A percentile compares a stretch with the other conserved stretches of the same genome.
phyloP scores from a whole-genome alignment of 1,140 invertebrate species.

The Megalopta genalis region DNA sequence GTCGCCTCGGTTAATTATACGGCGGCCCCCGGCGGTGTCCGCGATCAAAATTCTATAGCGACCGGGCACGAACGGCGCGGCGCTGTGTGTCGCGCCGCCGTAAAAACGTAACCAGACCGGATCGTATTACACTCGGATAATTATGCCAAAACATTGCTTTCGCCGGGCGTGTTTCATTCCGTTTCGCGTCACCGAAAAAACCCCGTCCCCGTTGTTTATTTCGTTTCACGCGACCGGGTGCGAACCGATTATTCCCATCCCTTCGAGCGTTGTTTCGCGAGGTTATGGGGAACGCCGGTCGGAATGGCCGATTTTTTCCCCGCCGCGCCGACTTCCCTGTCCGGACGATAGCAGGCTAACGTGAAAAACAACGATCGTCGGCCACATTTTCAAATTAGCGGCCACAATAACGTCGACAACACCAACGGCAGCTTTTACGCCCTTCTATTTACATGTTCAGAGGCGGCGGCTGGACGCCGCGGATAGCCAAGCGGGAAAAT shows the following conservation, averaged over 20 bases:
- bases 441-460: slow-evolving; percentile 17
- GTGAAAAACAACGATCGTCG: slow-evolving; percentile 41
- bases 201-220: slow-evolving; percentile 58
- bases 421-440: slow-evolving; percentile 5
- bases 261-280: background rate
- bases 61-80: background rate
- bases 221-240: slow-evolving; percentile 51
- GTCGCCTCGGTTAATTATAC: no score
- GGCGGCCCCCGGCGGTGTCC: no score
- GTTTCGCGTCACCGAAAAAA: slow-evolving; percentile 53
- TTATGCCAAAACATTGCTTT: slow-evolving; percentile 62
- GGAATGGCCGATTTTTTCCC: slow-evolving; percentile 18
- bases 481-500: slow-evolving; percentile 31
- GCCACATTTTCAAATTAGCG: slow-evolving; percentile 56
- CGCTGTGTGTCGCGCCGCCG: background rate
- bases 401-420: slow-evolving; percentile 1
- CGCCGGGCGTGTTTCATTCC: slow-evolving; percentile 17
- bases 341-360: slow-evolving; percentile 9
- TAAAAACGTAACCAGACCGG: slow-evolving; percentile 50
- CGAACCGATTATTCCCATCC: slow-evolving; percentile 60
- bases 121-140: slow-evolving; percentile 65
- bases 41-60: background rate
- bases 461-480: background rate
- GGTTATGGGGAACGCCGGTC: background rate
- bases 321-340: slow-evolving; percentile 7